Evolutionary conservation across 37 sponge, comb jelly and placozoan genomes (phyloP), one percentile per base, ranked within the genome.

Genomic region (Tethya wilhelma): DNA sequence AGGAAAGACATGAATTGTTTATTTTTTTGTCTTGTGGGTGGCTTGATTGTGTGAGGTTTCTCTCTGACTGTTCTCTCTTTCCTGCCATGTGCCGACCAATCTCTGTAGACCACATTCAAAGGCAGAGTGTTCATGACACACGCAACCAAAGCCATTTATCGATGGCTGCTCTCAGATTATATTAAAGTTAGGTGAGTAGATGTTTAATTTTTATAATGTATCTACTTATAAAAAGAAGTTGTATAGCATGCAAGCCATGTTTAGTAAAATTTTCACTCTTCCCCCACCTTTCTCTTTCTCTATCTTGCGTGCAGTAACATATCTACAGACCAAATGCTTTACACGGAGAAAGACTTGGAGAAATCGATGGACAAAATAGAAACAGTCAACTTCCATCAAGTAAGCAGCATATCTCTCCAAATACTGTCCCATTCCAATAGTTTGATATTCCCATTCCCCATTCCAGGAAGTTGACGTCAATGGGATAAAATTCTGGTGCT

Each of bases 101-200:
- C 7, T 60, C 63, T 72, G 32, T 66, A 95, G 93, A 97, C 98
- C 26, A 86, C 93, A 12, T 97, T 97, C 64, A 91, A 91, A 36
- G 98, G 98, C 14, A 78, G 99, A 30, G 95, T 93, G 57, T 98
- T 96, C 74, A 98, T 98, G 99, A 98, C 99, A 11, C 99, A 95
- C 71, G 96, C 99, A 25, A 96, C 99, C 14, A 98, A 98, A 63
- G 96, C 99, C 30, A 96, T 98, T n/a, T 98, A 96, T 41, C 80
- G 97, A 34, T 98, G 99, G 99, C 80, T 98, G 23, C 85, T 98
- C 41, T 90, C 99, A n/a, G 99, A 98, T 73, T 98, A 96, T 80
- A 92, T 98, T 75, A 98, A 98, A 91, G 97, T 96, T 58, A 96
- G 98, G 93, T 95, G 44, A 72, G 84, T 71, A 2, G 23, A 25